Percentiles rank a stretch among this genome's conserved stretches.
Evolutionary conservation across 2,113 vertebrate genomes (phyloP).

Genomic region (Passer domesticus): DNA sequence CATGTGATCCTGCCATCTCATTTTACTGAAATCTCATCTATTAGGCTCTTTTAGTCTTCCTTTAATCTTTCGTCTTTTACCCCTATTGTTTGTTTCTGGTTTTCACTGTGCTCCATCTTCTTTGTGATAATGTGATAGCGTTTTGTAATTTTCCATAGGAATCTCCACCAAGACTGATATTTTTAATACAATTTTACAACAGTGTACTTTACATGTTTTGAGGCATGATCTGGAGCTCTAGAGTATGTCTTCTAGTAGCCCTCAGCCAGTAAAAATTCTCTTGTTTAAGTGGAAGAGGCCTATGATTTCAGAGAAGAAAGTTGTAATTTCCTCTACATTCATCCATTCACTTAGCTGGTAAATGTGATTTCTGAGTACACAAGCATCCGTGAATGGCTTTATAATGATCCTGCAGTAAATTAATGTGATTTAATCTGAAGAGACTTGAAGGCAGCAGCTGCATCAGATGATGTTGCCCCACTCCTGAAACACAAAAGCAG

Average conservation of each 20-base stretch:
- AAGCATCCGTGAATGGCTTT: constrained; percentile 60
- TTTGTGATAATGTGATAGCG: background rate
- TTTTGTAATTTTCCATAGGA: background rate
- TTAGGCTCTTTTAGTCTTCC: background rate
- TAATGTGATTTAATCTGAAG: constrained; percentile 65
- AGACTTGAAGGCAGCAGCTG: constrained; percentile 60
- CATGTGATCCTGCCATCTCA: background rate
- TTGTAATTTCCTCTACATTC: constrained; percentile 66
- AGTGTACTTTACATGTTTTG: background rate
- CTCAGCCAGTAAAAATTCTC: constrained; percentile 32
- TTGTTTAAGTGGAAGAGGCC: constrained; percentile 46
- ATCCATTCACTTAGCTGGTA: constrained; percentile 51
- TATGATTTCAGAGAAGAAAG: constrained; percentile 66
- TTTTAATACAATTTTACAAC: constrained; percentile 2
- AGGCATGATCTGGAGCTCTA: background rate
- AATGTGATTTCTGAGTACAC: constrained; percentile 64
- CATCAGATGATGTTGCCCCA: background rate
- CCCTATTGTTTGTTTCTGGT: background rate
- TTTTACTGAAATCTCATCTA: background rate
- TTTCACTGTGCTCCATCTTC: background rate
- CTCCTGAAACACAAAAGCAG: background rate
- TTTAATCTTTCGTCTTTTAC: background rate
- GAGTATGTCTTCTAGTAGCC: background rate
- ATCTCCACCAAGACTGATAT: background rate
- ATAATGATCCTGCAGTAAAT: constrained; percentile 63